Evolutionary conservation across 2,888 invertebrate species (phyloP), one percentile per base, ranked within the genome.

Genomic region (Carcina quercana): DNA sequence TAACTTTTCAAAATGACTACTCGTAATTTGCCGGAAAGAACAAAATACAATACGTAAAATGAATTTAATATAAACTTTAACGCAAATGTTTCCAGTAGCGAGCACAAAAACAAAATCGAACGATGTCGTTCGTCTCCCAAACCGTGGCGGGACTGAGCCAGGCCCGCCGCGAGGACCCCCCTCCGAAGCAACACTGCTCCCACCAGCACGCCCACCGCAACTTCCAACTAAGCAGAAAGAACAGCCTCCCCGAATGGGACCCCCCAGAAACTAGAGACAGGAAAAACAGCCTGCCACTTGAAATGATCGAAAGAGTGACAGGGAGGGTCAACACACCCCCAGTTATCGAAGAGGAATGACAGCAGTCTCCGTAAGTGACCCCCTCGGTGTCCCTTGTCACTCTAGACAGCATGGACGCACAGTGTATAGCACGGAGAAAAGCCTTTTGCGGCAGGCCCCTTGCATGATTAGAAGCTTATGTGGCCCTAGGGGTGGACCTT

Each of bases 121-220:
- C 47, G 53, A 86, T 86, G 86, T 85, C 86, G 44, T 86, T 86
- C 69, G 82, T 86, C 46, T 86, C 86, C 21, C 86, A 86, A 78
- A 86, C 86, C 22, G 86, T 85, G 37, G 86, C 86, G 13, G 85
- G 84, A 25, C 64, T 86, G 59, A 82, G 80, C 49, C 79, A 82
- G 48, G 54, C 72, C 20, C 59, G 76, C 1, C 73, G 78, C n/a
- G 74, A 78, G 34, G 79, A 82, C 19, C 62, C 63, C 1, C 70
- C 76, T 2, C 78, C 79, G 0, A 56, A 76, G 19, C 83, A 83
- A 47, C 83, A 83, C 61, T 83, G 83, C 66, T 76, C 82, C 1
- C 82, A 83, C 46, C 79, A 74, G 48, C 78, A 83, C 66, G 64
- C 79, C 10, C 70, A 78, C 35, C 76, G 76, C 39, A 56, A 66